Percentiles rank a stretch among this genome's conserved stretches.
Conservation (phyloP, 30 jellyfish, hydroid and myxozoan species). For the Cassiopea andromeda region DNA sequence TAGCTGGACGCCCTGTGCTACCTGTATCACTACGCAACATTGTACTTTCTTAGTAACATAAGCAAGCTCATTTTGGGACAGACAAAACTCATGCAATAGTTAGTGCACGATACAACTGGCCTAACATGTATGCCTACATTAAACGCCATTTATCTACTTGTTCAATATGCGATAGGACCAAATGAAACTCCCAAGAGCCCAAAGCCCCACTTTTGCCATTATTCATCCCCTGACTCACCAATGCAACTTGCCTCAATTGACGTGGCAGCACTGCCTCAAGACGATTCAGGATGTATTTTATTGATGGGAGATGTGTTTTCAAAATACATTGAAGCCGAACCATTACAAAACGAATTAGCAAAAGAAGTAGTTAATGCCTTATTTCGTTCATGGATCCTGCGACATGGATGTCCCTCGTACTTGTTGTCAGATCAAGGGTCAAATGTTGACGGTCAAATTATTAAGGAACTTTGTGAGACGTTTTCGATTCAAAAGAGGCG, state of each 20-base stretch:
- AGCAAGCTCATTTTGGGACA: neutral
- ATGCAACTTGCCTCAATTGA: neutral
- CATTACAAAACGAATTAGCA: neutral
- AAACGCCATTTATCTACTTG: neutral
- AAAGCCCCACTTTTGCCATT: neutral
- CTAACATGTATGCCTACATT: neutral
- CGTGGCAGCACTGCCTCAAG: neutral
- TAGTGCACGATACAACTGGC: neutral
- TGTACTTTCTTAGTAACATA: neutral
- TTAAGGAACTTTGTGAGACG: neutral
- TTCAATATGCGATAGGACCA: neutral
- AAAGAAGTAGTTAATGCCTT: neutral
- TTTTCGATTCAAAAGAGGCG: neutral
- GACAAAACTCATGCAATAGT: neutral
- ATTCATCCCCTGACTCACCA: neutral
- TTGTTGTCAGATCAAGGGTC: neutral
- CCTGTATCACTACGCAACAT: neutral
- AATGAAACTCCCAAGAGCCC: neutral
- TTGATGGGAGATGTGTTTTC: neutral
- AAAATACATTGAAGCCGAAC: neutral
- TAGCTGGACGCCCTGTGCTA: no score
- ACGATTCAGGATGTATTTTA: neutral
- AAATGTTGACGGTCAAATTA: neutral
- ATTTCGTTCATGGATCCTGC: neutral
- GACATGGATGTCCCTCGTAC: neutral